Percentiles rank a stretch among this genome's conserved stretches.
Conservation (phyloP, 2,888 invertebrate genomes). For the Apeira syringaria region DNA sequence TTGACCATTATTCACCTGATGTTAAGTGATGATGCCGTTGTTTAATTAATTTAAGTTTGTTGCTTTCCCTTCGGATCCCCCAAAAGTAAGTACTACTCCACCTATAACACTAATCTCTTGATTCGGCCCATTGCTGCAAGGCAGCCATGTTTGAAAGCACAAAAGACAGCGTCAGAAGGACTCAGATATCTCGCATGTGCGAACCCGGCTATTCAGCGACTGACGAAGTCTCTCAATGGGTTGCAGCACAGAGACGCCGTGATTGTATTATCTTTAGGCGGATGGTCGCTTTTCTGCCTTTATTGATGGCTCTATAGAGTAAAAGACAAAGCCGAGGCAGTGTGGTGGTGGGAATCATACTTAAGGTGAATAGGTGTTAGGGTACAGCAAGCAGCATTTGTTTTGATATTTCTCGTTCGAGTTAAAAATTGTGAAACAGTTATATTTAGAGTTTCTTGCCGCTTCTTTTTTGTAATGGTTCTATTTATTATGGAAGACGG, state of each 20-base stretch:
- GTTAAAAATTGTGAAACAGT: too few relatives aligned
- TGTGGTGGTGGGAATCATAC: background rate
- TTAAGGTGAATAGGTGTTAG: background rate
- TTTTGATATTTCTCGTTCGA: too few relatives aligned
- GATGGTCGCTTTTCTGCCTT: conserved; percentile 1
- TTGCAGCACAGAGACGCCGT: conserved; percentile 1
- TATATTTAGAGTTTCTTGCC: too few relatives aligned
- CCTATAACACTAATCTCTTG: too few relatives aligned
- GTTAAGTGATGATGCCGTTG: too few relatives aligned
- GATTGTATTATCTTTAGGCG: conserved; percentile 4
- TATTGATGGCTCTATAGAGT: conserved; percentile 3
- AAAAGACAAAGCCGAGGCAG: background rate
- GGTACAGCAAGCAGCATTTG: too few relatives aligned
- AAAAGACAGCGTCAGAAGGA: conserved; percentile 6
- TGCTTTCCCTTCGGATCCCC: too few relatives aligned
- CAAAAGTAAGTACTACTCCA: too few relatives aligned
- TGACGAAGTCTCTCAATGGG: conserved; percentile 9
- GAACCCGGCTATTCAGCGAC: conserved; percentile 1
- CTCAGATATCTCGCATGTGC: conserved; percentile 1
- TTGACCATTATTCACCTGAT: too few relatives aligned
- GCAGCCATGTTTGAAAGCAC: conserved; percentile 8
- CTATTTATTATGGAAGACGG: too few relatives aligned
- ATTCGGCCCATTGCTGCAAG: background rate
- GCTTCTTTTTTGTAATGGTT: too few relatives aligned
- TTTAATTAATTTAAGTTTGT: too few relatives aligned